These are phyloP conservation scores for Hiodon tergisus DNA, from an alignment of 2,113 vertebrate species.

Conservation along the genomic window DNA sequence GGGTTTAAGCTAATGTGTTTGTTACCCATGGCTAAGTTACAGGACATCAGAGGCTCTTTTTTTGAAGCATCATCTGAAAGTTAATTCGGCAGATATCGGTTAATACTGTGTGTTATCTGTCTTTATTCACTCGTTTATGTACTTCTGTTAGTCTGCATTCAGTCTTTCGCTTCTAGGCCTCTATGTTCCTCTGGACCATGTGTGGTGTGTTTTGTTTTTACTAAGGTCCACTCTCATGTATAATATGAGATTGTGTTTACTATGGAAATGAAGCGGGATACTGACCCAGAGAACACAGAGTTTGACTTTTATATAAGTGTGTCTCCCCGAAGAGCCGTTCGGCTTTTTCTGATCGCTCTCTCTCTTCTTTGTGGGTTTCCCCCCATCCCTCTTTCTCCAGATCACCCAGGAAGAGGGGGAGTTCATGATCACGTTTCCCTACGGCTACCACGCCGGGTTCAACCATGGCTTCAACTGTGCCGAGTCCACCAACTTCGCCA, in stretches of 20 bases:
- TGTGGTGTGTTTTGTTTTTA: too few species aligned
- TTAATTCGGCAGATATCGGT: slow-evolving; percentile 30
- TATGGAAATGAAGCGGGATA: too few species aligned
- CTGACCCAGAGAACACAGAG: too few species aligned
- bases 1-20: neutral
- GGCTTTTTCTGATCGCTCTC: neutral
- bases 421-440: slow-evolving; percentile 95
- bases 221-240: too few species aligned
- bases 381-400: slow-evolving; percentile 48
- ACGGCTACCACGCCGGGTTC: slow-evolving; percentile 94
- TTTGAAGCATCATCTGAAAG: slow-evolving; percentile 28
- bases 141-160: neutral
- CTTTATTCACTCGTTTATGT: neutral
- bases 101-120: slow-evolving; percentile 20
- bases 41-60: slow-evolving; percentile 2
- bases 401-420: slow-evolving; percentile 95
- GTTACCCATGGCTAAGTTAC: slow-evolving; percentile 6
- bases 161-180: neutral
- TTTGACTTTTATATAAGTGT: too few species aligned
- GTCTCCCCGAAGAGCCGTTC: neutral
- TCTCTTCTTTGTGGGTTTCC: neutral
- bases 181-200: too few species aligned
- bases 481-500: slow-evolving; percentile 96
- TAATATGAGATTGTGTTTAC: too few species aligned
- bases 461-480: slow-evolving; percentile 98